phyloP scores from a whole-genome alignment of 2,797 vertebrate species.

The Naso thynnoides region DNA sequence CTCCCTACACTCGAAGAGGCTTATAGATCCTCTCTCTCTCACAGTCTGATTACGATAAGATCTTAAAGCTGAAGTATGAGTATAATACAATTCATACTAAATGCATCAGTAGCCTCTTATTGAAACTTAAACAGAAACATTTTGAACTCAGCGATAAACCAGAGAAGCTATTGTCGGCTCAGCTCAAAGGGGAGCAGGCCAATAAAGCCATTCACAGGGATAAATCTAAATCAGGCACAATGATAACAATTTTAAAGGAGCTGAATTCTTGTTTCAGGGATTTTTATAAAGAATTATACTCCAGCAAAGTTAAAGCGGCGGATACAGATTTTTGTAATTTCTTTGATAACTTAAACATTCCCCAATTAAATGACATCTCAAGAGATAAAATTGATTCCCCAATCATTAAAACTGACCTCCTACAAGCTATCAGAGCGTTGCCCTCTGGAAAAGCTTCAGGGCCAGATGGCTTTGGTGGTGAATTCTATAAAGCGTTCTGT shows the following conservation, averaged over 20 bases:
- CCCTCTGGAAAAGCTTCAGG: not conserved
- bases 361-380: accelerated
- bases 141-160: not conserved
- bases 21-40: no score
- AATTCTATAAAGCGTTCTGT: not conserved
- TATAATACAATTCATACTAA: not conserved
- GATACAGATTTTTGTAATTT: not conserved
- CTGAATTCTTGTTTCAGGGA: not conserved
- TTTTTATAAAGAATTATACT: not conserved
- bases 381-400: not conserved
- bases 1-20: not conserved
- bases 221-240: not conserved
- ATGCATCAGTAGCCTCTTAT: no score
- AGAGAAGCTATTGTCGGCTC: not conserved
- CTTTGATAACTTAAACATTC: not conserved
- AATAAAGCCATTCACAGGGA: not conserved
- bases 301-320: no score
- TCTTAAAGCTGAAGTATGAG: not conserved
- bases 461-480: not conserved
- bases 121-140: not conserved
- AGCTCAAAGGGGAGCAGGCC: not conserved
- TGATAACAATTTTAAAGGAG: not conserved
- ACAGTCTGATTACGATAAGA: not conserved
- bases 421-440: not conserved
- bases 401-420: not conserved